Percentiles rank a stretch among this genome's conserved stretches.
These are phyloP conservation scores for Aptenodytes forsteri DNA, from an alignment of 2,113 vertebrate genomes.

Conservation along the genomic window DNA sequence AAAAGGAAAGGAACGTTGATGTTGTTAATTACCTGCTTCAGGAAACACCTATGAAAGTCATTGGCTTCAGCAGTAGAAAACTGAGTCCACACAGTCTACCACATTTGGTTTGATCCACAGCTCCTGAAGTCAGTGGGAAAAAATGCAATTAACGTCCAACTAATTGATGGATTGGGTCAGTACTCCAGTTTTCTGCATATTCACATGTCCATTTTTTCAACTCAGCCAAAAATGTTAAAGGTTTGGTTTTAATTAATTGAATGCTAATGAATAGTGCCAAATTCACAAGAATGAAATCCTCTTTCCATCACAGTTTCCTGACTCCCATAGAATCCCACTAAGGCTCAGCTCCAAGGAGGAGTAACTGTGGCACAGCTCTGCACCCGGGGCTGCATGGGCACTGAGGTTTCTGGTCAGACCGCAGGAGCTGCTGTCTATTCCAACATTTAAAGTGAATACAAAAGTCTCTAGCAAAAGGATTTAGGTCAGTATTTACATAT, in stretches of 20 bases:
- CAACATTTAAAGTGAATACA: neutral
- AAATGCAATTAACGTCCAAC: conserved; percentile 51
- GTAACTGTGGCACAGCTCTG: neutral
- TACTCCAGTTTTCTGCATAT: neutral
- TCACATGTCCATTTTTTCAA: neutral
- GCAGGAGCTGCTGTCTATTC: neutral
- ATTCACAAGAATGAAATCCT: neutral
- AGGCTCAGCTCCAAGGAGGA: neutral
- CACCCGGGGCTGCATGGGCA: neutral
- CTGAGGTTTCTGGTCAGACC: neutral
- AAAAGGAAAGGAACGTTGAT: neutral
- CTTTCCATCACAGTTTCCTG: neutral
- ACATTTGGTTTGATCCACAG: neutral
- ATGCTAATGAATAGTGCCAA: neutral
- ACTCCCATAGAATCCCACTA: neutral
- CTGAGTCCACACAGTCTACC: neutral
- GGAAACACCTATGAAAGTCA: neutral
- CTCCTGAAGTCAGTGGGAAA: conserved; percentile 52
- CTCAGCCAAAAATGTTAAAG: neutral
- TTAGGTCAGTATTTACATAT: conserved; percentile 71
- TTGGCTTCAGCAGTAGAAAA: neutral
- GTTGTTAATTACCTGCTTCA: neutral
- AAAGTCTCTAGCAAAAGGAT: conserved; percentile 33
- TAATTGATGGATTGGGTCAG: conserved; percentile 46
- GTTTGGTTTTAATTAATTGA: conserved; percentile 25